Evolutionary conservation across 2,888 invertebrate genomes (phyloP), one percentile per base, ranked within the genome.

Genomic region (Pollenia angustigena): DNA sequence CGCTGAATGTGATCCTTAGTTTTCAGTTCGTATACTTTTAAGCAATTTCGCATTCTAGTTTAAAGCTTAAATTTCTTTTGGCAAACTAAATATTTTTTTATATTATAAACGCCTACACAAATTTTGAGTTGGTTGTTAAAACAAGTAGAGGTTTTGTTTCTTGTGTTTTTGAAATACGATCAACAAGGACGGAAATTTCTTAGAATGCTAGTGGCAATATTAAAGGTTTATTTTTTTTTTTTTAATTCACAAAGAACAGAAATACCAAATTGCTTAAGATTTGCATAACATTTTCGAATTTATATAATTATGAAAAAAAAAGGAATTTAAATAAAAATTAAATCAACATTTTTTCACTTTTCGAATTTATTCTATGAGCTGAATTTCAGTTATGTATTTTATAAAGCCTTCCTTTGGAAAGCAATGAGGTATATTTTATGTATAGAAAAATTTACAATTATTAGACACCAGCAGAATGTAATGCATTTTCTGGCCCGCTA

Each of bases 21-120:
- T 18, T 11, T 54, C 40, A 9, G 32, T 14, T 6, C 18, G 18
- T 23, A 32, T 40, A 52, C 14, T 54, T 56, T 16, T 4, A 44
- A 44, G 7, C 9, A 4, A 2, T 50, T 74, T 42, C 42, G 16
- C 8, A 16, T 82, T 52, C 18, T 68, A 18, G 14, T 54, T 78
- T 42, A 50, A 56, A 60, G 8, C 23, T 44, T 23, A 46, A 69
- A 69, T 69, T 60, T 72, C 75, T 48, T 71, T 40, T 86, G 79
- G 79, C 69, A 23, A 82, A 68, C 60, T 85, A 68, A 46, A 74
- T 56, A 58, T 64, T 82, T 81, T 85, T 58, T 58, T 82, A 52
- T 76, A 48, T 64, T 16, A 72, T 81, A 66, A 78, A 88, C 87
- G 87, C 87, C 87, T 85, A 78, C 87, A 88, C 87, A 85, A 23